Conservation (phyloP, 2,113 vertebrate species). For the Oreocharis arfaki region DNA sequence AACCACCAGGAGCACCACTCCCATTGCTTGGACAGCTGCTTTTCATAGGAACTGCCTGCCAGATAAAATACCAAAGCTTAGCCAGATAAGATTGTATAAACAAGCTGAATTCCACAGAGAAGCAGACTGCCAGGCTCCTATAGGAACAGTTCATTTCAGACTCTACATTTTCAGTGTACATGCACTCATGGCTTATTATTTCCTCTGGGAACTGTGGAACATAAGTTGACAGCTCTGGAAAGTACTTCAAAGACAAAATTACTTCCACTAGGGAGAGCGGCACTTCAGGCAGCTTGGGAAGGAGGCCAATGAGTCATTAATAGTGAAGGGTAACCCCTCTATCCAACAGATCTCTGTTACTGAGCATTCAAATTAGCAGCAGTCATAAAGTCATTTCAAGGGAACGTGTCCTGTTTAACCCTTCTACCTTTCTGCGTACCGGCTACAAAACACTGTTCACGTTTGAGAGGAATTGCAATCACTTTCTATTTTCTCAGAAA, state of each 20-base stretch:
- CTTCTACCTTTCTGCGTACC: background rate
- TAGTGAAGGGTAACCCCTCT: conserved; percentile 46
- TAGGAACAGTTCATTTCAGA: conserved; percentile 52
- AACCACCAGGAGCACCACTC: conserved; percentile 56
- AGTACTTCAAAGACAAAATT: conserved; percentile 69
- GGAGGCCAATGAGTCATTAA: conserved; percentile 63
- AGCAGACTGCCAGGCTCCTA: conserved; percentile 66
- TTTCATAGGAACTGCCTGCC: conserved; percentile 66
- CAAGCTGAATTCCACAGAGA: conserved; percentile 67
- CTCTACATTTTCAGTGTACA: conserved; percentile 40
- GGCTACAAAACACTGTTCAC: background rate
- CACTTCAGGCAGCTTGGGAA: conserved; percentile 66
- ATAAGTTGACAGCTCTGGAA: conserved; percentile 68
- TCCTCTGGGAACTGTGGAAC: conserved; percentile 64
- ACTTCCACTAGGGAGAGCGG: conserved; percentile 63
- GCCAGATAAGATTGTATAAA: conserved; percentile 74
- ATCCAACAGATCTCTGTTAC: conserved; percentile 38
- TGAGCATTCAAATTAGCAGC: conserved; percentile 42
- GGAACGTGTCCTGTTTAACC: background rate
- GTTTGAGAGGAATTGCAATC: background rate
- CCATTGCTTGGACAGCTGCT: conserved; percentile 74
- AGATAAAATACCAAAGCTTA: conserved; percentile 72
- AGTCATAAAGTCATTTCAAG: background rate
- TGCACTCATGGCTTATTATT: conserved; percentile 60
- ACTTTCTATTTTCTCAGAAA: background rate